Conservation (phyloP, 1,140 invertebrate species). For the Hetaerina americana region DNA sequence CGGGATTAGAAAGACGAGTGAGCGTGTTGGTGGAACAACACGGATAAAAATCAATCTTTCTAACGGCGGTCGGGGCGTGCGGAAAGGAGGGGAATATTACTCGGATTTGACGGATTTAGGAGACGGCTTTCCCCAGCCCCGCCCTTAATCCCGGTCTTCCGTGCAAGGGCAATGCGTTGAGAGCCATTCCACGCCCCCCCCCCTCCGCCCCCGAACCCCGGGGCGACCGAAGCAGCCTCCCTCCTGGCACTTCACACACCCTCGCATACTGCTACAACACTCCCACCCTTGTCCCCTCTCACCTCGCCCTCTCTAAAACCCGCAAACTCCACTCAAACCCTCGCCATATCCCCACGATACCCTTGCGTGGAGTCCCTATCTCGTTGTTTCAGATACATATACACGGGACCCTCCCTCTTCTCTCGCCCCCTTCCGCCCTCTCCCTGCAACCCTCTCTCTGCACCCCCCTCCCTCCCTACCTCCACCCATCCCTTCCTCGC, state of each 20-base stretch:
- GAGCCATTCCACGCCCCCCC: no score
- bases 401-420: neutral
- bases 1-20: neutral
- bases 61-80: neutral
- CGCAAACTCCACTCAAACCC: neutral
- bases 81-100: neutral
- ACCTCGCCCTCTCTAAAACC: neutral
- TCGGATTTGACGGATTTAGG: neutral
- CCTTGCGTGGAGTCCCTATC: neutral
- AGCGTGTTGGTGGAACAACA: no score
- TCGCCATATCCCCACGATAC: neutral
- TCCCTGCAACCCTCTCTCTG: neutral
- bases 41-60: slow-evolving; percentile 1
- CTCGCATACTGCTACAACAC: no score
- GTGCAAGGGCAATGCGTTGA: neutral
- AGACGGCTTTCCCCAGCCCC: neutral
- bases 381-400: neutral
- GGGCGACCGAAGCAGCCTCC: no score
- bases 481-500: no score
- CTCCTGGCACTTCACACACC: no score
- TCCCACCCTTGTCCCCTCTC: neutral
- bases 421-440: neutral
- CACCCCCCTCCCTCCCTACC: neutral
- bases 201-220: no score
- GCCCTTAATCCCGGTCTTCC: neutral